Conservation (phyloP, 2,888 invertebrate species). For the Plebejus melissa region DNA sequence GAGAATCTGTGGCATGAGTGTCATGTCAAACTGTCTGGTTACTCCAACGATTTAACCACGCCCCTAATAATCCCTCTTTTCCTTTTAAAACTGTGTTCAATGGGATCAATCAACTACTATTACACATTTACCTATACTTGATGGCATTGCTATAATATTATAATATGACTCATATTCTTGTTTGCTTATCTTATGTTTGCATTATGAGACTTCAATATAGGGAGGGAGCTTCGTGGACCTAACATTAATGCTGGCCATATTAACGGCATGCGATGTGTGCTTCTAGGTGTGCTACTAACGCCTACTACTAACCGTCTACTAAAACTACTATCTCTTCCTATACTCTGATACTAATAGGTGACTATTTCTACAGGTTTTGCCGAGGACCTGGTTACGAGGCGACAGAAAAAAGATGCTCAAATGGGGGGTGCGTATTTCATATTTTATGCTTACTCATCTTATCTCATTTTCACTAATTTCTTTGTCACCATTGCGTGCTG, state of each 20-base stretch:
- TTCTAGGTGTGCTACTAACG: slow-evolving; percentile 72
- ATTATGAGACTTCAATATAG: slow-evolving; percentile 30
- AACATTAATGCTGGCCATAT: slow-evolving; percentile 50
- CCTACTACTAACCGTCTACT: slow-evolving; percentile 53
- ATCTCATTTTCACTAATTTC: too few species aligned
- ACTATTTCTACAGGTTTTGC: slow-evolving; percentile 63
- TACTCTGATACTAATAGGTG: slow-evolving; percentile 29
- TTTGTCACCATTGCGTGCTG: too few species aligned
- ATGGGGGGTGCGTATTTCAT: slow-evolving; percentile 62
- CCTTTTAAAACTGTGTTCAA: too few species aligned
- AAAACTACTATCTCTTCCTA: slow-evolving; percentile 41
- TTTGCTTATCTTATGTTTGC: slow-evolving; percentile 12
- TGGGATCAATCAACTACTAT: too few species aligned
- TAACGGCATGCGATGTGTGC: slow-evolving; percentile 66
- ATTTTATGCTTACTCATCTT: too few species aligned
- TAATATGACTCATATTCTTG: not conserved
- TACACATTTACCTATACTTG: too few species aligned
- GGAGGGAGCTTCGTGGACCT: slow-evolving; percentile 50
- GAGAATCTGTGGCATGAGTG: too few species aligned
- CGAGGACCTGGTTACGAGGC: slow-evolving; percentile 73
- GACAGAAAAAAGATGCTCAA: slow-evolving; percentile 76
- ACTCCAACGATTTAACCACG: too few species aligned
- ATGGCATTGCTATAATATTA: too few species aligned
- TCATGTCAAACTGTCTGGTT: too few species aligned
- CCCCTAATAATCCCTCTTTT: too few species aligned